These are phyloP conservation scores for Mnemiopsis leidyi DNA, from an alignment of 37 sponge, comb jelly and placozoan genomes.

Conservation along the genomic window DNA sequence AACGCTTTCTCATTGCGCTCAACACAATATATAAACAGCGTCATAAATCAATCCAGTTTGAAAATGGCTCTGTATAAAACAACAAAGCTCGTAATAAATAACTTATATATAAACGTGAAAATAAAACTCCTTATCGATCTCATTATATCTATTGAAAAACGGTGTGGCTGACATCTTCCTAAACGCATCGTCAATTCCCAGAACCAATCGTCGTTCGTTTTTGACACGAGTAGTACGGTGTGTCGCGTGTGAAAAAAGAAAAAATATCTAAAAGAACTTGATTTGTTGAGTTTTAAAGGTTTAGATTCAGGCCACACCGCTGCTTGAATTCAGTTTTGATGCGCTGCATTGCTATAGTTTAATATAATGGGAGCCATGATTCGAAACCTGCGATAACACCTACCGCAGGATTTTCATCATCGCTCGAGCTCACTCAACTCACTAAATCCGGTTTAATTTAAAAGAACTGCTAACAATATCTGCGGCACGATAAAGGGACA, in stretches of 20 bases:
- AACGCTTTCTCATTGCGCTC: neutral
- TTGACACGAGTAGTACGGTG: neutral
- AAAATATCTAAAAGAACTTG: neutral
- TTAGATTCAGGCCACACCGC: slow-evolving; percentile 16
- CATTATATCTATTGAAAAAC: slow-evolving; percentile 42
- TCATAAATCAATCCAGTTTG: slow-evolving; percentile 5
- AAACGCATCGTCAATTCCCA: neutral
- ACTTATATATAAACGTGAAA: slow-evolving; percentile 63
- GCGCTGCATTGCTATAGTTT: slow-evolving; percentile 57
- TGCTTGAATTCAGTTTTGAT: slow-evolving; percentile 49
- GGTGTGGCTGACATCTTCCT: neutral
- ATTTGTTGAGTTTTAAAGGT: slow-evolving; percentile 13
- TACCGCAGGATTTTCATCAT: neutral
- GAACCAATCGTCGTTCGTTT: neutral
- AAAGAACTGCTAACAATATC: neutral
- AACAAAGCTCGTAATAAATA: slow-evolving; percentile 41
- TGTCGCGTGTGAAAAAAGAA: neutral
- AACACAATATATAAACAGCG: slow-evolving; percentile 12
- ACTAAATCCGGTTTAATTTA: neutral
- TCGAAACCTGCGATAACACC: neutral
- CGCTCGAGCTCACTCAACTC: neutral
- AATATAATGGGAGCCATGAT: slow-evolving; percentile 4
- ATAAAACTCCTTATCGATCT: slow-evolving; percentile 42
- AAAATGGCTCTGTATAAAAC: slow-evolving; percentile 32
- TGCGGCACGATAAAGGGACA: neutral